Conservation (phyloP, 1,140 invertebrate genomes). For the Episyrphus balteatus region DNA sequence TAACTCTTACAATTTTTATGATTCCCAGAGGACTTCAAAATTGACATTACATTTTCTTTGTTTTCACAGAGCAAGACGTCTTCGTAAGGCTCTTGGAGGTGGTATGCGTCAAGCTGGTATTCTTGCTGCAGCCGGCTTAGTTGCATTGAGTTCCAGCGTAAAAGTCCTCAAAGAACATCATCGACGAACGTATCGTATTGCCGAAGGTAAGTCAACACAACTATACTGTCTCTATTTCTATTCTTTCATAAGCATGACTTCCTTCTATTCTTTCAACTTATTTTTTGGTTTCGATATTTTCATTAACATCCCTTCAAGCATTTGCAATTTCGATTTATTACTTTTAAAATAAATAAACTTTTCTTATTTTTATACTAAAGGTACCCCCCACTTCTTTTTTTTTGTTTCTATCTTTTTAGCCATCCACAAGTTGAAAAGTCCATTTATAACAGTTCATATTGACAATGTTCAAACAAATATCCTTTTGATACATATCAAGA, state of each 20-base stretch:
- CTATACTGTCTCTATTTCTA: too few species aligned
- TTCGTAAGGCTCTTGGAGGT: conserved; percentile 80
- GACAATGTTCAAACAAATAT: conserved; percentile 66
- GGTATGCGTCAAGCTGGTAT: conserved; percentile 85
- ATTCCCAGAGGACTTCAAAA: too few species aligned
- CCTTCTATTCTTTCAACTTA: not conserved
- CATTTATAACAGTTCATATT: conserved; percentile 52
- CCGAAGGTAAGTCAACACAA: conserved; percentile 44
- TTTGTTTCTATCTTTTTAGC: conserved; percentile 36
- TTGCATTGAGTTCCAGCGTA: conserved; percentile 65
- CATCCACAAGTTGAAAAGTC: conserved; percentile 45
- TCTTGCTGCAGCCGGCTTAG: conserved; percentile 75
- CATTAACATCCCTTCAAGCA: too few species aligned
- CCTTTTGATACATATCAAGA: conserved; percentile 51
- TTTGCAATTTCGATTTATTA: too few species aligned
- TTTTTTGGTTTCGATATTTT: not conserved
- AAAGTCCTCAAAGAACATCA: conserved; percentile 66
- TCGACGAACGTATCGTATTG: conserved; percentile 52
- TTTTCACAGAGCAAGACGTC: conserved; percentile 53
- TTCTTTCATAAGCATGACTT: too few species aligned
- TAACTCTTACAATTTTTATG: too few species aligned
- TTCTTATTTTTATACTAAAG: not conserved
- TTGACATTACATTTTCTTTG: too few species aligned
- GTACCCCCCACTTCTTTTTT: not conserved
- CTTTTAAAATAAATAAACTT: not conserved